Evolutionary conservation across 2,888 invertebrate genomes (phyloP).

Genomic region (Polydrusus cervinus): DNA sequence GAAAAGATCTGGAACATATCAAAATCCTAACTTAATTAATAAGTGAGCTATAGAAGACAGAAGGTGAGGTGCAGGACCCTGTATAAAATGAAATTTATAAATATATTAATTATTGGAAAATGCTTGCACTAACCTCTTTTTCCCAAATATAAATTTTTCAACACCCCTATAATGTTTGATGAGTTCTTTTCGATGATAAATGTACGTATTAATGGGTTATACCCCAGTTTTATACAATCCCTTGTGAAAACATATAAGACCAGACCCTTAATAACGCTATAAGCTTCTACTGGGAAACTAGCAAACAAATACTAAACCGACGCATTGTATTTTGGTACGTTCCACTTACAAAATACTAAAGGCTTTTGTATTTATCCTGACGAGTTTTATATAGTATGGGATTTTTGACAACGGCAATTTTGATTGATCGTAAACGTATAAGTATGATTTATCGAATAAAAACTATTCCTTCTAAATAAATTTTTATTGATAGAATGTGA

Average conservation of each 20-base stretch:
- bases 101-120: too few species aligned
- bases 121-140: too few species aligned
- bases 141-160: neutral
- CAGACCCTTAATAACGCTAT: neutral
- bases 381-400: neutral
- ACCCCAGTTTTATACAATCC: neutral
- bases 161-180: neutral
- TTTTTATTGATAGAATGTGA: too few species aligned
- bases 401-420: neutral
- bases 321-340: neutral
- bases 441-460: neutral
- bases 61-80: too few species aligned
- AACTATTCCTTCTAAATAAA: neutral
- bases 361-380: slow-evolving; percentile 5
- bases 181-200: neutral
- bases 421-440: neutral
- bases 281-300: slow-evolving; percentile 5
- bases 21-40: too few species aligned
- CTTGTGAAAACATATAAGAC: neutral
- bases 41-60: too few species aligned
- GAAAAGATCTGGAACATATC: too few species aligned
- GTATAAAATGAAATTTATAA: too few species aligned
- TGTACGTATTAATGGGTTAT: neutral
- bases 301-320: slow-evolving; percentile 2
- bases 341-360: neutral